These are phyloP conservation scores for Orthonevra nobilis DNA, from an alignment of 2,888 invertebrate genomes.

Conservation along the genomic window DNA sequence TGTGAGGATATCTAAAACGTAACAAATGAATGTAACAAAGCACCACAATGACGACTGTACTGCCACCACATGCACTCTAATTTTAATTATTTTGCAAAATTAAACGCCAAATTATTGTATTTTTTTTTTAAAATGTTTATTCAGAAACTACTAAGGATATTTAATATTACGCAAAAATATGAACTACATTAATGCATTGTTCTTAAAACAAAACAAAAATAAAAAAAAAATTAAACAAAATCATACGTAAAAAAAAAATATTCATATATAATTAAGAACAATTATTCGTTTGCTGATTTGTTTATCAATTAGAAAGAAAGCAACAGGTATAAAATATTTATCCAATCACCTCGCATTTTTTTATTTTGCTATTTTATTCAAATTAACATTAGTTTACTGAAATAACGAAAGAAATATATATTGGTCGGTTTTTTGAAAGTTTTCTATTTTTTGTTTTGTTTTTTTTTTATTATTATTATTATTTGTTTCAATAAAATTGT, in stretches of 20 bases:
- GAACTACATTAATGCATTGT: slow-evolving; percentile 66
- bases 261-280: slow-evolving; percentile 44
- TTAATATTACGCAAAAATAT: slow-evolving; percentile 50
- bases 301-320: slow-evolving; percentile 68
- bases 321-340: slow-evolving; percentile 69
- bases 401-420: slow-evolving; percentile 70
- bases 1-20: background rate
- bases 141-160: slow-evolving; percentile 42
- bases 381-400: slow-evolving; percentile 71
- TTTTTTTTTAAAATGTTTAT: slow-evolving; percentile 28
- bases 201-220: slow-evolving; percentile 5
- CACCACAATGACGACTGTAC: slow-evolving; percentile 37
- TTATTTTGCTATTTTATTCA: slow-evolving; percentile 70
- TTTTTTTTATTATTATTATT: no score
- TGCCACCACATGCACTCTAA: slow-evolving; percentile 55
- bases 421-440: slow-evolving; percentile 65
- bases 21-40: slow-evolving; percentile 35
- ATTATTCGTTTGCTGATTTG: slow-evolving; percentile 56
- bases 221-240: slow-evolving; percentile 6
- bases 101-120: slow-evolving; percentile 30
- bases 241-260: slow-evolving; percentile 6
- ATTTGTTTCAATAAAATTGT: no score
- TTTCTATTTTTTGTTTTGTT: slow-evolving; percentile 29
- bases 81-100: slow-evolving; percentile 36
- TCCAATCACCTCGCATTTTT: slow-evolving; percentile 70